Conservation (phyloP, 2,113 vertebrate species). For the Sclerurus mexicanus region DNA sequence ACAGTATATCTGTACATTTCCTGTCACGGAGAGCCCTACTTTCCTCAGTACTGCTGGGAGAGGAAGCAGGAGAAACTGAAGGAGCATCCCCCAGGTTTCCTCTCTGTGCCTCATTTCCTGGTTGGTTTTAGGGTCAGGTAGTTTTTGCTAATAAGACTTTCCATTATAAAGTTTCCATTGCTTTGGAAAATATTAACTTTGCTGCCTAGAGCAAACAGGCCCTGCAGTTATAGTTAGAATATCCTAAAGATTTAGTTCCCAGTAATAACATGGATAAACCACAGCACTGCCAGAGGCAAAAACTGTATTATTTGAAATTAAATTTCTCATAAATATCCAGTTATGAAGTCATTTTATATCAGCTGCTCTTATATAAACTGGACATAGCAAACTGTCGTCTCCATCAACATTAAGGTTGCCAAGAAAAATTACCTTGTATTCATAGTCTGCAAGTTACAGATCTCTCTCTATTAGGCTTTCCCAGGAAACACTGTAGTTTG, state of each 20-base stretch:
- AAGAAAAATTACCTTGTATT: constrained; percentile 46
- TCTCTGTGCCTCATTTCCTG: constrained; percentile 33
- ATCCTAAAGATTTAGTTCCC: constrained; percentile 73
- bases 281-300: constrained; percentile 63
- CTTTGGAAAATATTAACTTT: constrained; percentile 74
- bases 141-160: constrained; percentile 67
- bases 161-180: constrained; percentile 69
- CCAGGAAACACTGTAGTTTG: background rate
- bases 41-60: constrained; percentile 19
- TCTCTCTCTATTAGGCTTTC: constrained; percentile 5
- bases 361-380: constrained; percentile 72
- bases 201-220: constrained; percentile 35
- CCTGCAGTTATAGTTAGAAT: constrained; percentile 69
- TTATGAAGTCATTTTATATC: constrained; percentile 73
- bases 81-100: background rate
- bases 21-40: background rate
- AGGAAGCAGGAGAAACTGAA: background rate
- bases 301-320: constrained; percentile 77
- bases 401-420: constrained; percentile 47
- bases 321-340: constrained; percentile 79
- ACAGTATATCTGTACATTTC: background rate
- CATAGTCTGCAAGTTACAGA: constrained; percentile 27
- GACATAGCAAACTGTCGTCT: constrained; percentile 57
- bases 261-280: constrained; percentile 70
- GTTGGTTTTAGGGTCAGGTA: constrained; percentile 61